phyloP scores from a whole-genome alignment of 2,888 invertebrate genomes.

The Agrilus cyanescens region DNA sequence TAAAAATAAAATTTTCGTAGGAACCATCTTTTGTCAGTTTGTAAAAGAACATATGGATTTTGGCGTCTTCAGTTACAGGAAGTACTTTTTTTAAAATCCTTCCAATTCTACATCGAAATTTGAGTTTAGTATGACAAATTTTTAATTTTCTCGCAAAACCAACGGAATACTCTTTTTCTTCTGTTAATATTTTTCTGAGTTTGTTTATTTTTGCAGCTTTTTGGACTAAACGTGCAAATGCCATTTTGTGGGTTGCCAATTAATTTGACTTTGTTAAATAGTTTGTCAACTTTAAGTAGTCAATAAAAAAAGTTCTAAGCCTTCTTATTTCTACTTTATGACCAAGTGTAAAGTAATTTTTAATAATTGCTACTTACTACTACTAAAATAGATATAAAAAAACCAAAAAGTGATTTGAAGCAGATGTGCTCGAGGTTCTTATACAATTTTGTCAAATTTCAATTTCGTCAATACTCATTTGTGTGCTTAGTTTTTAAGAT shows the following conservation, averaged over 20 bases:
- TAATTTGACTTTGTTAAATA: not conserved
- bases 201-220: constrained; percentile 43
- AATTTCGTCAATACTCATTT: too few relatives aligned
- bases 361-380: too few relatives aligned
- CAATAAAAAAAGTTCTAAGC: not conserved
- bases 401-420: too few relatives aligned
- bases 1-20: constrained; percentile 47
- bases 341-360: too few relatives aligned
- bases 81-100: constrained; percentile 28
- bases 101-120: constrained; percentile 33
- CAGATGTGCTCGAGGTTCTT: too few relatives aligned
- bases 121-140: constrained; percentile 37
- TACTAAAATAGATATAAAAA: too few relatives aligned
- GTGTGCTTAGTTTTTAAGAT: too few relatives aligned
- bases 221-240: constrained; percentile 36
- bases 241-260: constrained; percentile 12
- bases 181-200: constrained; percentile 38
- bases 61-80: constrained; percentile 25
- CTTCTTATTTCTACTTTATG: not conserved
- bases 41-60: constrained; percentile 28
- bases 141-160: constrained; percentile 36
- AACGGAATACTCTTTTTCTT: constrained; percentile 47
- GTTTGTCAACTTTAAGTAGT: not conserved
- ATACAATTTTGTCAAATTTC: too few relatives aligned
- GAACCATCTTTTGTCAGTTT: constrained; percentile 42